phyloP scores from a whole-genome alignment of 2,113 vertebrate genomes.

The Isurus oxyrinchus region DNA sequence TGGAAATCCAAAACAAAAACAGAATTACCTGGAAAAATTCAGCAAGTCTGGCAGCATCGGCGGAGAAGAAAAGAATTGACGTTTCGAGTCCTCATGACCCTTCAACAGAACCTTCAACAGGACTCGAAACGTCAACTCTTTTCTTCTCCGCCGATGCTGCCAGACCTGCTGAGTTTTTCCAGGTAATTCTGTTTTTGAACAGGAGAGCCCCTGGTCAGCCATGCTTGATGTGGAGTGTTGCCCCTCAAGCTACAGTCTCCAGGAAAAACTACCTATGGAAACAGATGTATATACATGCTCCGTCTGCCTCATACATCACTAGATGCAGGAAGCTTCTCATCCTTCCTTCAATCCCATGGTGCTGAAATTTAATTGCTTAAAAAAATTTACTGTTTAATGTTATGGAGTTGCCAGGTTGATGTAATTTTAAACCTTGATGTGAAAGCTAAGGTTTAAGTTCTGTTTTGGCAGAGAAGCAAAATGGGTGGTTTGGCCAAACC shows the following conservation, averaged over 20 bases:
- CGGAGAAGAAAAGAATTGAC: too few relatives aligned
- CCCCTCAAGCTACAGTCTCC: background rate
- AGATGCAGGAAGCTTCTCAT: background rate
- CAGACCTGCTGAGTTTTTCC: too few relatives aligned
- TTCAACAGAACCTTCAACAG: too few relatives aligned
- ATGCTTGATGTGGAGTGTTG: background rate
- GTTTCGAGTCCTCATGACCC: too few relatives aligned
- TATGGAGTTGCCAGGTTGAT: background rate
- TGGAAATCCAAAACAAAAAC: too few relatives aligned
- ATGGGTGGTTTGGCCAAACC: background rate
- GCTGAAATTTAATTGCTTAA: background rate
- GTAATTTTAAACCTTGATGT: background rate
- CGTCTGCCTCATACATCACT: background rate
- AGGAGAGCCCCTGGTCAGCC: background rate
- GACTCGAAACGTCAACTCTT: too few relatives aligned
- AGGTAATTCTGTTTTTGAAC: too few relatives aligned
- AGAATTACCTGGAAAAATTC: too few relatives aligned
- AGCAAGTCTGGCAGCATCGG: too few relatives aligned
- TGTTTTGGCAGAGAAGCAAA: background rate
- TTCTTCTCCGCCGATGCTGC: too few relatives aligned
- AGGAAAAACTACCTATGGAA: background rate
- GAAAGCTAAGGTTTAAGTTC: background rate
- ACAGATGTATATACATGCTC: background rate
- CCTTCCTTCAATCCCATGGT: background rate
- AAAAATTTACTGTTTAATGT: background rate